Evolutionary conservation across 2,888 invertebrate species (phyloP), one percentile per base, ranked within the genome.

Genomic region (Tachina fera): DNA sequence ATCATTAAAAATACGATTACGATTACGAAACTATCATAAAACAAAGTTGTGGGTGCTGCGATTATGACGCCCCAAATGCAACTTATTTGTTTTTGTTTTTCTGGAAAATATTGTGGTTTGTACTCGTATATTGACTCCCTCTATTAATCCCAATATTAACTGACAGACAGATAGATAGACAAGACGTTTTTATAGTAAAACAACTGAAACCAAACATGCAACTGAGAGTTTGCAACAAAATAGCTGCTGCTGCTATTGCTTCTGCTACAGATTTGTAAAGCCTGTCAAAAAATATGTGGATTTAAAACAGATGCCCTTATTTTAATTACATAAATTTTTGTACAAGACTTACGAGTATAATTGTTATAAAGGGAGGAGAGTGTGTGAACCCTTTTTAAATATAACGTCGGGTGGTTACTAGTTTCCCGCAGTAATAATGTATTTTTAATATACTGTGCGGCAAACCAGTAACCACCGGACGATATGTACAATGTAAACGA

Each of bases 251-350:
- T 60, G n/a, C 9, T 60, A 41, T 41, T 45, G 60, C 77, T 68
- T 68, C 58, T 60, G 71, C 71, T 58, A 72, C 49, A 63, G 56
- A 53, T 67, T 83, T 77, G 11, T 51, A 67, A 75, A 53, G 51
- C n/a, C 84, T 80, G 79, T 71, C 79, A 80, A 60, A 56, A 10
- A 31, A 10, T 11, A 47, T 65, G 13, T 67, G 67, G 80, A 80
- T 68, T 84, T 77, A 67, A 84, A 72, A 76, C 80, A 84, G 80
- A 84, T 84, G 76, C 84, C 75, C 70, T 84, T 53, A 65, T 79
- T 53, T 68, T 14, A 19, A 53, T 11, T 41, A 53, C 13, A 19
- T 49, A 51, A 16, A 19, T 51, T n/a, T 51, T 11, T 51, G 6
- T 67, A 8, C 16, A 16, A 67, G 47, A 9, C 49, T 63, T 43